These are phyloP conservation scores for Coremacera marginata DNA, from an alignment of 2,888 invertebrate genomes.

Conservation along the genomic window DNA sequence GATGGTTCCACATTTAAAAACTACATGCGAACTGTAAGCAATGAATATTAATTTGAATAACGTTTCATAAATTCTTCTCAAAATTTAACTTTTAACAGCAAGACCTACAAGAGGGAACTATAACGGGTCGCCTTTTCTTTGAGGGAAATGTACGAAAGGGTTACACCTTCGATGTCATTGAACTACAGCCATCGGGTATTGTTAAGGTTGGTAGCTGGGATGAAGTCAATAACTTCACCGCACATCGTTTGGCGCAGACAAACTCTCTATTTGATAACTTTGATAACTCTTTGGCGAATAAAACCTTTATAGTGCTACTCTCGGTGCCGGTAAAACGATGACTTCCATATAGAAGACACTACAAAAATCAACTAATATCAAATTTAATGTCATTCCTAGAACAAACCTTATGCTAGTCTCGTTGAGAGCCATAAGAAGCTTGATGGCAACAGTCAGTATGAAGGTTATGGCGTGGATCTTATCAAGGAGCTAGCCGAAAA, in stretches of 20 bases:
- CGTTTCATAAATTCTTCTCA: background rate
- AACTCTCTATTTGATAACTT: conserved; percentile 69
- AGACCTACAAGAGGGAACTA: conserved; percentile 54
- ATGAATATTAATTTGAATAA: background rate
- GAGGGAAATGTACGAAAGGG: conserved; percentile 83
- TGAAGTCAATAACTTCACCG: conserved; percentile 73
- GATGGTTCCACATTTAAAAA: conserved; percentile 87
- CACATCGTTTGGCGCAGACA: conserved; percentile 70
- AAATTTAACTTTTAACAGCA: conserved; percentile 47
- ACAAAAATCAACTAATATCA: too few species aligned
- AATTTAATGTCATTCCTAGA: conserved; percentile 48
- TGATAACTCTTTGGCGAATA: conserved; percentile 78
- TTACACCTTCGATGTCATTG: conserved; percentile 77
- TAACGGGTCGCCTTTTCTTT: conserved; percentile 83
- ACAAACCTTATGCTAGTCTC: conserved; percentile 88
- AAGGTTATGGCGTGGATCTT: conserved; percentile 90
- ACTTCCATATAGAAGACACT: background rate
- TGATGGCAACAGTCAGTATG: conserved; percentile 84
- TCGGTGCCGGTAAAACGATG: conserved; percentile 78
- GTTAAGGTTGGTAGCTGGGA: conserved; percentile 81
- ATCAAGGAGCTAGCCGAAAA: conserved; percentile 82
- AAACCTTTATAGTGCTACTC: conserved; percentile 78
- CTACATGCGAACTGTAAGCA: conserved; percentile 72
- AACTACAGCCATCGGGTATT: conserved; percentile 75
- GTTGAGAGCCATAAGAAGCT: conserved; percentile 77